Evolutionary conservation across 2,888 invertebrate genomes (phyloP).

Genomic region (Hirudinaria manillensis): DNA sequence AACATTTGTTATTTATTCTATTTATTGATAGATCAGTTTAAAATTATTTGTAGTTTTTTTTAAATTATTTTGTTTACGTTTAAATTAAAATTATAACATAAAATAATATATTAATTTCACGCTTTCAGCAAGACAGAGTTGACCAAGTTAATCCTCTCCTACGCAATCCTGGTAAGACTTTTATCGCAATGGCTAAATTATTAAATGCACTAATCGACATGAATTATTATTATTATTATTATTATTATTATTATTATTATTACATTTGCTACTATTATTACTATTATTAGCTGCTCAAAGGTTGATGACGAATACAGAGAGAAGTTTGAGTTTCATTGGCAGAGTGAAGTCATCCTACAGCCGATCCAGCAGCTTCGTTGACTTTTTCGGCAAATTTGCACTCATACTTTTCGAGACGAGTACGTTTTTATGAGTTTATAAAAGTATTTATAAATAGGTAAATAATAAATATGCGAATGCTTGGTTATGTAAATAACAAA

Average conservation of each 20-base stretch:
- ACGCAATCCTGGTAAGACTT: background rate
- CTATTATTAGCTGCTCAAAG: background rate
- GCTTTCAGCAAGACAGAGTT: constrained; percentile 12
- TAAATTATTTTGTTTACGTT: too few species aligned
- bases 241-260: too few species aligned
- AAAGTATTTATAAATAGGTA: background rate
- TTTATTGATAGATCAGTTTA: too few species aligned
- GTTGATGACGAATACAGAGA: background rate
- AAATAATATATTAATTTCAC: too few species aligned
- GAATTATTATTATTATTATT: too few species aligned
- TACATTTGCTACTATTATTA: too few species aligned
- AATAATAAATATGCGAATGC: too few species aligned
- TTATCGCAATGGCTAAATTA: background rate
- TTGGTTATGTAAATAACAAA: too few species aligned
- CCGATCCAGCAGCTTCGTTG: constrained; percentile 42
- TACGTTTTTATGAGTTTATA: constrained; percentile 53
- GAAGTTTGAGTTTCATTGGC: background rate
- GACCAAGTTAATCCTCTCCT: constrained; percentile 28
- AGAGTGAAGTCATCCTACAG: constrained; percentile 26
- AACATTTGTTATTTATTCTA: background rate
- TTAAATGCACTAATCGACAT: too few species aligned
- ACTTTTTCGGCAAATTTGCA: constrained; percentile 63
- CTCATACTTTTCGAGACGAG: constrained; percentile 61
- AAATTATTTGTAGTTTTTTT: too few species aligned
- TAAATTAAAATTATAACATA: too few species aligned